Conservation (phyloP, 2,888 invertebrate species). For the Beris morrisii region DNA sequence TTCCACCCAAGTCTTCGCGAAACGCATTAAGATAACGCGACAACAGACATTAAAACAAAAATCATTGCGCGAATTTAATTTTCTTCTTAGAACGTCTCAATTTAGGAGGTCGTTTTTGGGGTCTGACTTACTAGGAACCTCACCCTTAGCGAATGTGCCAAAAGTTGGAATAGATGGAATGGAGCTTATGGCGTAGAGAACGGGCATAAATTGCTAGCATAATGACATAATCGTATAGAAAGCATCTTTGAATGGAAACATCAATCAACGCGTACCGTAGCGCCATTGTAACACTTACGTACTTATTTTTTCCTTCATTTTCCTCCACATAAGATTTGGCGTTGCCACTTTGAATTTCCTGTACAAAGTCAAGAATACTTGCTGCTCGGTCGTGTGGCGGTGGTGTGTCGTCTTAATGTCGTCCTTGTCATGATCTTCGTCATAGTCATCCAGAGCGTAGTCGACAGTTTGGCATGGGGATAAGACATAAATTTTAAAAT, state of each 20-base stretch:
- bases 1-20: no score
- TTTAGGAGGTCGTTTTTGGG: neutral
- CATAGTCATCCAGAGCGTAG: constrained; percentile 15
- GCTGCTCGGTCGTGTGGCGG: neutral
- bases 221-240: constrained; percentile 22
- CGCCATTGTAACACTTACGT: neutral
- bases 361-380: no score
- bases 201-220: constrained; percentile 25
- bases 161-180: neutral
- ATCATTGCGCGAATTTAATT: constrained; percentile 15
- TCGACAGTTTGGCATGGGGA: constrained; percentile 11
- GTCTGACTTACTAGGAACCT: no score
- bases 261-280: constrained; percentile 20
- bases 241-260: constrained; percentile 24
- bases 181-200: neutral
- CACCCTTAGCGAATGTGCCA: no score
- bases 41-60: constrained; percentile 11
- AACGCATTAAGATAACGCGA: constrained; percentile 7
- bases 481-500: constrained; percentile 14
- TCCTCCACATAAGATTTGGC: no score
- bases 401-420: neutral
- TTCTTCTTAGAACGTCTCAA: constrained; percentile 3
- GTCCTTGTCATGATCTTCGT: constrained; percentile 25
- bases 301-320: neutral
- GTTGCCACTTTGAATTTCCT: no score